phyloP scores from a whole-genome alignment of 2,888 invertebrate species.

The Spodoptera picta region DNA sequence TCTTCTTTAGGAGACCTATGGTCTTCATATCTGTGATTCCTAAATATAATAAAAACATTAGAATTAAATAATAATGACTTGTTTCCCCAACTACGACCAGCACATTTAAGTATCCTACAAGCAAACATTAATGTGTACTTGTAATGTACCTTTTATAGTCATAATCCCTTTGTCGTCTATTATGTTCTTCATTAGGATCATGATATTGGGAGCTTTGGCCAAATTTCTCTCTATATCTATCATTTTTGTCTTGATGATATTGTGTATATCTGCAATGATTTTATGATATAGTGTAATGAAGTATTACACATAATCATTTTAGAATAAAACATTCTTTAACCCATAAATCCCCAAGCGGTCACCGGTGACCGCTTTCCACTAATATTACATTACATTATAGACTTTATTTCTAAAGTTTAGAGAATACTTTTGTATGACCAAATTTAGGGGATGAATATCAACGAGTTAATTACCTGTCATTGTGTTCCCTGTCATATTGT shows the following conservation, averaged over 20 bases:
- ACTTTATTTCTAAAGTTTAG: no score
- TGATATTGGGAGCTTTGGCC: constrained; percentile 65
- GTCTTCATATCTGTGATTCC: constrained; percentile 73
- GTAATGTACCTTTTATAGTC: constrained; percentile 76
- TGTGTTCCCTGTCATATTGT: constrained; percentile 69
- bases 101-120: constrained; percentile 38
- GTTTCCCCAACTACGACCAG: constrained; percentile 9
- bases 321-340: neutral
- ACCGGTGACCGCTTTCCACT: no score
- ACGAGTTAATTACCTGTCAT: constrained; percentile 76
- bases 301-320: constrained; percentile 38
- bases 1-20: constrained; percentile 68
- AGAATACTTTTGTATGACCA: no score
- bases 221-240: constrained; percentile 73
- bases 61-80: neutral
- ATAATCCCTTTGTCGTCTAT: constrained; percentile 72
- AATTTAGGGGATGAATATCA: no score
- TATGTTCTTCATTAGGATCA: constrained; percentile 68
- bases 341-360: no score
- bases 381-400: no score
- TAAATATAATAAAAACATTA: constrained; percentile 36
- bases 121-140: constrained; percentile 40
- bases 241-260: constrained; percentile 71
- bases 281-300: constrained; percentile 41
- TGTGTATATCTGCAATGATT: constrained; percentile 72